Evolutionary conservation across 2,797 vertebrate genomes (phyloP), one percentile per base, ranked within the genome.

Genomic region (Rhinella marina): DNA sequence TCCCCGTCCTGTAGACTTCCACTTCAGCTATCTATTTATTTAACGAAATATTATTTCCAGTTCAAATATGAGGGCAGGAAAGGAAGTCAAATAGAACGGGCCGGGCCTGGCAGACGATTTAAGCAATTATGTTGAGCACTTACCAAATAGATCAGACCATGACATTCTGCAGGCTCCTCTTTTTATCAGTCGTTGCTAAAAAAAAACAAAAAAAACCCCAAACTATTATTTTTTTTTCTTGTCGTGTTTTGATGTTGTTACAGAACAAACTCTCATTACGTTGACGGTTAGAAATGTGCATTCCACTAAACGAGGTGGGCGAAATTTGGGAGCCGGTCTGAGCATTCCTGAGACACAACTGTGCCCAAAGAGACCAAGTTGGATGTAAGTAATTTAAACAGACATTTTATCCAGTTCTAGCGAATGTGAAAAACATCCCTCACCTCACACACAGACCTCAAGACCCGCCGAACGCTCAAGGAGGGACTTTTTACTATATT

Each of bases 161-260:
- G 90, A 93, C 90, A 91, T 90, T 92, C 92, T 91, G 90, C 92
- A 92, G 91, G 82, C 88, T 91, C 88, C 88, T 91, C 90, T 92
- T 90, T 93, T 93, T 93, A 93, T 94, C 91, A 91, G 91, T 90
- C 91, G 76, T 86, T 89, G 90, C 88, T 90, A 82, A 90, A 86
- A 77, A 86, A 1, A 19, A 79, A 84, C 90, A 78, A 68, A 82
- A 1, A 19, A 79, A 48, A 19, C 1, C 9, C 57, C 54, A 81
- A 80, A 80, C 25, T 17, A n/a, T 59, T 50, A 32, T 62, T 82
- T 62, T 81, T 82, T 81, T 72, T 52, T 64, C 87, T 25, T 12
- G 64, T 62, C 27, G 86, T 90, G 88, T 88, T 88, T 90, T 81
- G 3, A 82, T 90, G 73, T 90, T 89, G 61, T 88, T 81, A 56